Evolutionary conservation across 1,140 invertebrate species (phyloP), one percentile per base, ranked within the genome.

Genomic region (Trachymyrmex cornetzi): DNA sequence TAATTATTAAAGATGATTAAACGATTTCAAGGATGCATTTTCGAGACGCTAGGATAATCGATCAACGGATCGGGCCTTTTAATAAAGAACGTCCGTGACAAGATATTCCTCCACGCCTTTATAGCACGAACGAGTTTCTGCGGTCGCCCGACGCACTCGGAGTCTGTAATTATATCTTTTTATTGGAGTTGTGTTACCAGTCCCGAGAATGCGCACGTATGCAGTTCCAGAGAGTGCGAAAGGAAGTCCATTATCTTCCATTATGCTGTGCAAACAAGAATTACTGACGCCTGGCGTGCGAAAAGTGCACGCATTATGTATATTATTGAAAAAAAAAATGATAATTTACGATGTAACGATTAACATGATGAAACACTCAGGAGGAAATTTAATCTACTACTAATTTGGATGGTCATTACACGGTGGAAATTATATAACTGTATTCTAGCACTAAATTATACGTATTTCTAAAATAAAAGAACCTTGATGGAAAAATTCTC

Each of bases 221-320:
- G 63, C 63, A n/a, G 77, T 75, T 75, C 48, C 59, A 53, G n/a
- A 27, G 22, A 3, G 30, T n/a, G 64, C 38, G 27, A 53, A 30
- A 53, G 48, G 55, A 69, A 59, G 71, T 69, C 53, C 30, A 48
- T 84, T 59, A 19, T 27, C 27, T 16, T 30, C 2, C 24, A 53
- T 86, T 38, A 79, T 50, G 53, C 61, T 66, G 38, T 61, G 64
- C 64, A 80, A 69, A 80, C 66, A 80, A 69, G 55, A 64, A 61
- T 79, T 67, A 59, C 0, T 30, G 59, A 12, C 27, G 24, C 38
- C 44, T 34, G 27, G 44, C 63, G 63, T 9, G 44, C 48, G 64
- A 69, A 69, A 67, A 82, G 30, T 57, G 14, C 79, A 5, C 16
- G 16, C 63, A 53, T 67, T 79, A 38, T 19, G 27, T 48, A 48